Percentiles rank a stretch among this genome's conserved stretches.
phyloP scores from a whole-genome alignment of 2,113 vertebrate species.

The Brachyhypopomus occidentalis region DNA sequence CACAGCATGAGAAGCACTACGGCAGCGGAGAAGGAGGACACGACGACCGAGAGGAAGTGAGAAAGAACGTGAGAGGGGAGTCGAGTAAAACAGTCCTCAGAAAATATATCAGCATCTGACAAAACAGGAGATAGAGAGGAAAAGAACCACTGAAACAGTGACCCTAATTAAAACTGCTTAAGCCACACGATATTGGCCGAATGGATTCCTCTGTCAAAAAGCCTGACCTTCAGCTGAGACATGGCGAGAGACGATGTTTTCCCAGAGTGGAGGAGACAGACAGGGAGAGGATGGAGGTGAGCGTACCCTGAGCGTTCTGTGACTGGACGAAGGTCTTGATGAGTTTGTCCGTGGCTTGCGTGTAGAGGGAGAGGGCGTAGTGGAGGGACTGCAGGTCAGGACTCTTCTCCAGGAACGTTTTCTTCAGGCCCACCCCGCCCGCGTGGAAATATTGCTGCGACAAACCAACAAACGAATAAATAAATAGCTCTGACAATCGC shows the following conservation, averaged over 20 bases:
- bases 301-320: conserved; percentile 87
- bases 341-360: conserved; percentile 95
- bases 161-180: not conserved
- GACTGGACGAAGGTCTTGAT: conserved; percentile 98
- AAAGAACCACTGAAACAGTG: not conserved
- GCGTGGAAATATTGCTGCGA: conserved; percentile 98
- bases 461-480: not conserved
- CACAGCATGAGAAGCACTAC: conserved; percentile 31
- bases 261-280: conserved; percentile 3
- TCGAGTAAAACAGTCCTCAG: not conserved
- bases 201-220: not conserved
- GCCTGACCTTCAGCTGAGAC: not conserved
- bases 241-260: not conserved
- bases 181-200: not conserved
- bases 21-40: not conserved
- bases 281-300: not conserved
- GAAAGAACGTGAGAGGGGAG: not conserved
- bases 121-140: not conserved
- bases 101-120: not conserved
- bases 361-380: conserved; percentile 96
- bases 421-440: conserved; percentile 95
- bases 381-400: conserved; percentile 93
- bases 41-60: not conserved
- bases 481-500: too few relatives aligned
- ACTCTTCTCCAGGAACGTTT: conserved; percentile 98